Evolutionary conservation across 2,888 invertebrate species (phyloP), one percentile per base, ranked within the genome.

Genomic region (Neuroscelio doddi): DNA sequence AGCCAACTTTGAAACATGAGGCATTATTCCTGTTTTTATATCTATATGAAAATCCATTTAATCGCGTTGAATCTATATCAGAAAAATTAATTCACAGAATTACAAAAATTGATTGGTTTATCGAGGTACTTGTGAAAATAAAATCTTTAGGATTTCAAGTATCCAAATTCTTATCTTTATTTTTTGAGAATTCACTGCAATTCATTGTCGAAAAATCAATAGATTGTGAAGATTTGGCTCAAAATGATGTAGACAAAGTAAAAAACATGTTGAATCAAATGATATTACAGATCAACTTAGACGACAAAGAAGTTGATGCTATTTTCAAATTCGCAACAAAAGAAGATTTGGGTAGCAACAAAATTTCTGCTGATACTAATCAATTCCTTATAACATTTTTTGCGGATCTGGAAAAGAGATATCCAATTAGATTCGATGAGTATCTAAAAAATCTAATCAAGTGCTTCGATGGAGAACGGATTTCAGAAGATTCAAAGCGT

Each of bases 361-460:
- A 63, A 1, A 26, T 63, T 5, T 61, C 57, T 32, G 44, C 52
- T 32, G 9, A 50, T n/a, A 12, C 17, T 50, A 1, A 71, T 30
- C 36, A 72, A 0, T 82, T 80, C 27, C 56, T 83, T 0, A 65
- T 68, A 0, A 56, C 66, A 1, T 46, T 84, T 0, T 83, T 78
- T 55, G 63, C 69, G 1, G 68, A 39, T 16, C 79, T 94, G 1
- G 94, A 94, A 81, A 86, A 83, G 2, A 89, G 90, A 70, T 93
- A 94, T 79, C 92, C 94, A 0, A 85, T 86, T 0, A 88, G 88
- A 8, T 94, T 93, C 78, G 93, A 94, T 75, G 85, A 86, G 42
- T 89, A 90, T 36, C 85, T 93, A 0, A 90, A 90, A 72, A 85
- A 86, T 10, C 86, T 90, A 16, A 87, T 90, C 81, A 71, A 73